Base-by-base conservation (phyloP, 2,113 vertebrate species). In the Andinoacara biseriatus region DNA sequence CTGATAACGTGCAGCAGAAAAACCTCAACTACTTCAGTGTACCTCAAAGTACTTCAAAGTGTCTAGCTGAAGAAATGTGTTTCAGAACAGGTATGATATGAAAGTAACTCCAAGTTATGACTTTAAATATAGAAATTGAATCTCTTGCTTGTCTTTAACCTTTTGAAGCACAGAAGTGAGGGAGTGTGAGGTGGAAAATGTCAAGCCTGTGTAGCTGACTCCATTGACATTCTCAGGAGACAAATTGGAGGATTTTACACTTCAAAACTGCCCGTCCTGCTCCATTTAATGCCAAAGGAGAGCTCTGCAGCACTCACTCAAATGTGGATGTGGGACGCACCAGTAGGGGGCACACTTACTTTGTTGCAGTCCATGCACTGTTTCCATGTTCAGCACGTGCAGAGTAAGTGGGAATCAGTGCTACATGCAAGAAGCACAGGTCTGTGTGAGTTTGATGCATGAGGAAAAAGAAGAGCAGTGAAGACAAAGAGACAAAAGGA, bases 331-430 rank as follows among this genome's bases (percentile, higher is more conserved):
- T 3, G 26, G 2, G 58, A 35, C 49, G 15, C 38, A 78, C 92
- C 94, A 92, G 92, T 31, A 94, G 93, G 91, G 90, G 94, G 93
- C 92, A 87, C 89, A 91, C 92, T 92, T 94, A 94, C 87, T 87
- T 92, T 94, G 84, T 86, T 91, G 62, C 85, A 84, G 80, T 77
- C 57, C 31, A 24, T 35, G 17, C 65, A 63, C 56, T 5, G 29
- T 57, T 38, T 58, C 10, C 74, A 58, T 38, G 18, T 65, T 76
- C 43, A 59, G 76, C 82, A 84, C 8, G 46, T 81, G 83, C 65
- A 49, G 62, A 78, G 59, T 22, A 67, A 90, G 72, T 82, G 85
- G 57, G 54, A 85, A 84, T 86, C 78, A 82, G 78, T 80, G 82
- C 82, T 78, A 76, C 1, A 58, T 61, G 29, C 2, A 0, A 54